These are phyloP conservation scores for Taphrorychus bicolor DNA, from an alignment of 2,888 invertebrate genomes.

Conservation along the genomic window DNA sequence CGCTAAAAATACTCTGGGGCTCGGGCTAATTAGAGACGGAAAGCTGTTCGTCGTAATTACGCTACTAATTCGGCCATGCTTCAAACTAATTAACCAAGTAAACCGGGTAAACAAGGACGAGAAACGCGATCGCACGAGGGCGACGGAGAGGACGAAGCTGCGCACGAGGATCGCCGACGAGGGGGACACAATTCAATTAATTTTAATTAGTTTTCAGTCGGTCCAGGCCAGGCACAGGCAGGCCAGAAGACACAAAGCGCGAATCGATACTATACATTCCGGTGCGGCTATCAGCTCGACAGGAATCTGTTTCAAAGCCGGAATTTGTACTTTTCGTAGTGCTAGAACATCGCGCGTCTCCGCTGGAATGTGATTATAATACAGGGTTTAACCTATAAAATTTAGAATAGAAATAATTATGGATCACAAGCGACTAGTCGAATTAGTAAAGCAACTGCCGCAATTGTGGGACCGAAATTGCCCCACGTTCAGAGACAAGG, in stretches of 20 bases:
- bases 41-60: slow-evolving; percentile 16
- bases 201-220: slow-evolving; percentile 31
- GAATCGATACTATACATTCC: not conserved
- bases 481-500: slow-evolving; percentile 47
- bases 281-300: no score
- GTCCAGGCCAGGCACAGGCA: not conserved
- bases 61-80: slow-evolving; percentile 15
- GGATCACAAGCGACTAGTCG: slow-evolving; percentile 45
- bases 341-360: no score
- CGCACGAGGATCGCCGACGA: no score
- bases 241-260: no score
- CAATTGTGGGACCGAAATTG: slow-evolving; percentile 50
- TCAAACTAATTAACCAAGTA: slow-evolving; percentile 21
- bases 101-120: slow-evolving; percentile 14
- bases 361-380: no score
- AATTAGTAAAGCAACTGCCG: slow-evolving; percentile 45
- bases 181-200: slow-evolving; percentile 27
- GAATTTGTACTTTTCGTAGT: not conserved
- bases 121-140: not conserved
- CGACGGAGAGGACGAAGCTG: not conserved
- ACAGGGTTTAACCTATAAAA: no score
- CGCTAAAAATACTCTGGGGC: not conserved
- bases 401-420: slow-evolving; percentile 42
- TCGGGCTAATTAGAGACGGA: slow-evolving; percentile 6
- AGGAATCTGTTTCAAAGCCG: not conserved